Conservation (phyloP, 2,113 vertebrate genomes). For the Myanophis thanlyinensis region DNA sequence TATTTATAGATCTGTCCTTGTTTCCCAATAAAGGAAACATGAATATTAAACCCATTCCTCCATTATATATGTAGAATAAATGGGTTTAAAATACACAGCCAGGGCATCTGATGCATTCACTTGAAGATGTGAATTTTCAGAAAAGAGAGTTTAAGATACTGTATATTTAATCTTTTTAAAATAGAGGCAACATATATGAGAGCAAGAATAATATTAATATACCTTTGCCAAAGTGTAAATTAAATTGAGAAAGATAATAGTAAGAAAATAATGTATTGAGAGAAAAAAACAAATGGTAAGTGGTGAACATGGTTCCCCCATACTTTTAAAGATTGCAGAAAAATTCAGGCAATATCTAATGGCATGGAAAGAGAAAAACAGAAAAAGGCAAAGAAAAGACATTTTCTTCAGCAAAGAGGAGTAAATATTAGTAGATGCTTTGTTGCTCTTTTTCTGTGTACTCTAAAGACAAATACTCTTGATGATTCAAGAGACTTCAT, state of each 20-base stretch:
- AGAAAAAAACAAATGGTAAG: not conserved
- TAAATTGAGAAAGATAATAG: not conserved
- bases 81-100: not conserved
- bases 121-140: not conserved
- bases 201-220: not conserved
- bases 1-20: not conserved
- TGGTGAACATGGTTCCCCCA: not conserved
- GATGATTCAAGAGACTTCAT: not conserved
- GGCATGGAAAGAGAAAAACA: not conserved
- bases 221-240: not conserved
- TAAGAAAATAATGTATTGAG: not conserved
- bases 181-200: not conserved
- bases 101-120: not conserved
- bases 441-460: not conserved
- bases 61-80: not conserved
- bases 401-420: not conserved
- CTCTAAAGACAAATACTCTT: not conserved
- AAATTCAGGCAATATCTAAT: not conserved
- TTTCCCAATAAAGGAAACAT: not conserved
- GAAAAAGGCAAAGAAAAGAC: not conserved
- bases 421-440: not conserved
- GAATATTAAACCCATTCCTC: not conserved
- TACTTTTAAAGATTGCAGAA: not conserved
- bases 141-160: not conserved
- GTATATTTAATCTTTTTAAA: not conserved